Percentiles rank a stretch among this genome's conserved stretches.
Conservation (phyloP, 2,888 invertebrate genomes). For the Laothoe populi region DNA sequence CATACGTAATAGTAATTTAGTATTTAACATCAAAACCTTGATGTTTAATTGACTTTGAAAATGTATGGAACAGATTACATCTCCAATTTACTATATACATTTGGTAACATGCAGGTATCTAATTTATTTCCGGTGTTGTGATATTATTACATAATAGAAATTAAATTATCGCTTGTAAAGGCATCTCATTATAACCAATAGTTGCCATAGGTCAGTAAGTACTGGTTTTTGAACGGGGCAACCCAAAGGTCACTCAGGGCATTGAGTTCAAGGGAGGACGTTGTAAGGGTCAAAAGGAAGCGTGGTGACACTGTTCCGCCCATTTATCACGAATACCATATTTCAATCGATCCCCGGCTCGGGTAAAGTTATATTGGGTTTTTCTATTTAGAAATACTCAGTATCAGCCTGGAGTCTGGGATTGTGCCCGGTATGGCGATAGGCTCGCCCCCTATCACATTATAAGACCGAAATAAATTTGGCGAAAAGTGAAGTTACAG, state of each 20-base stretch:
- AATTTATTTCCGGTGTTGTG: slow-evolving; percentile 1
- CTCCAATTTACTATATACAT: slow-evolving; percentile 1
- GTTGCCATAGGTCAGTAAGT: background rate
- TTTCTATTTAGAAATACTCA: too few relatives aligned
- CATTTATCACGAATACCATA: too few relatives aligned
- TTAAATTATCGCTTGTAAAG: background rate
- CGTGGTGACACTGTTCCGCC: too few relatives aligned
- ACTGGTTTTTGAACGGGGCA: background rate
- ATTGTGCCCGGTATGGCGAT: too few relatives aligned
- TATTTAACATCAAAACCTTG: slow-evolving; percentile 27
- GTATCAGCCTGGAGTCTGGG: too few relatives aligned
- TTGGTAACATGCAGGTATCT: background rate
- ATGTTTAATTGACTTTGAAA: slow-evolving; percentile 29
- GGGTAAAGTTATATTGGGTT: too few relatives aligned
- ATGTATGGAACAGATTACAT: slow-evolving; percentile 23
- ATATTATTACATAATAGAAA: background rate
- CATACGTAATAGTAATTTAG: background rate
- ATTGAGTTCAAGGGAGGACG: background rate
- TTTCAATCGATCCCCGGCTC: too few relatives aligned
- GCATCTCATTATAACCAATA: background rate
- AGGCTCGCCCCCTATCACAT: too few relatives aligned
- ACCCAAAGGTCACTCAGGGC: background rate
- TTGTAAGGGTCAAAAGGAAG: background rate
- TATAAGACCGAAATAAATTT: too few relatives aligned
- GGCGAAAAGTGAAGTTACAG: too few relatives aligned